Conservation (phyloP, 1,140 invertebrate species). For the Papilio xuthus region DNA sequence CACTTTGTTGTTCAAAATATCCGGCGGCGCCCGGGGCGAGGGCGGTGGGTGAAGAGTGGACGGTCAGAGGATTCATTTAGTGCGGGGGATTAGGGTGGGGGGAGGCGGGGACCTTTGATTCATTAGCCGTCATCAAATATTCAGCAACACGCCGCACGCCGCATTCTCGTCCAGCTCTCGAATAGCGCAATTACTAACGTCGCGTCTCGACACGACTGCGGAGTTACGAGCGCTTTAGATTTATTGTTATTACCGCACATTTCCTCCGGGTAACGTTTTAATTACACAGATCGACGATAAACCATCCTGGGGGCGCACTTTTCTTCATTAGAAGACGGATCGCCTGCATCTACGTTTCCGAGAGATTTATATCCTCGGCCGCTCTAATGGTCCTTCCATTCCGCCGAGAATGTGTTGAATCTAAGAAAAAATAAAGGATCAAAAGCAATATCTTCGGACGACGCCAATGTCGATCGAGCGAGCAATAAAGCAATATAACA, state of each 20-base stretch:
- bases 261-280: slow-evolving; percentile 81
- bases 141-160: slow-evolving; percentile 53
- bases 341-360: slow-evolving; percentile 58
- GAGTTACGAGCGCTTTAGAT: slow-evolving; percentile 71
- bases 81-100: slow-evolving; percentile 2
- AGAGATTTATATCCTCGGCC: slow-evolving; percentile 61
- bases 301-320: slow-evolving; percentile 78
- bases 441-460: slow-evolving; percentile 16
- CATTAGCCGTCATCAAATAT: slow-evolving; percentile 72
- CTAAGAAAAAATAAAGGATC: slow-evolving; percentile 12
- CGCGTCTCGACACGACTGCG: slow-evolving; percentile 59
- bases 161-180: slow-evolving; percentile 50
- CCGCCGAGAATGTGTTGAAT: slow-evolving; percentile 8
- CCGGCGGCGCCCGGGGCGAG: background rate
- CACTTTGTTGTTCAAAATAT: slow-evolving; percentile 23
- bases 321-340: slow-evolving; percentile 81
- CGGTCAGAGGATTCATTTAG: slow-evolving; percentile 13
- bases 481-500: slow-evolving; percentile 19
- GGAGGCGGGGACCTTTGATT: slow-evolving; percentile 51
- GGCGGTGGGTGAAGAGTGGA: background rate
- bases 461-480: background rate
- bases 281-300: slow-evolving; percentile 81
- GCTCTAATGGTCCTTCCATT: slow-evolving; percentile 59
- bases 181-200: slow-evolving; percentile 67
- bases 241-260: slow-evolving; percentile 80